These are phyloP conservation scores for Pelodytes ibericus DNA, from an alignment of 2,797 vertebrate species.

Conservation along the genomic window DNA sequence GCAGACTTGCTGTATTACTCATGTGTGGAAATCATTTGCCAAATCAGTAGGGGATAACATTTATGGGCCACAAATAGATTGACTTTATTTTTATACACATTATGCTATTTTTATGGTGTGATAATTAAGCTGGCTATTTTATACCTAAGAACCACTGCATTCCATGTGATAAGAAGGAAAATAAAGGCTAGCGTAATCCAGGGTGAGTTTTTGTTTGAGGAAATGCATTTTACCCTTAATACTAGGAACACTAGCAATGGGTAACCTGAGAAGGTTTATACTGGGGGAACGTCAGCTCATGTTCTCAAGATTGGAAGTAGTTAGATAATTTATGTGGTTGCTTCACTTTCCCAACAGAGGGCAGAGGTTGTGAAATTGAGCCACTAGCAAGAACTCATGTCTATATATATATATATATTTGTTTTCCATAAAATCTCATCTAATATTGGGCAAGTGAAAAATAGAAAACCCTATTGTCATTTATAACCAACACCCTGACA, in stretches of 20 bases:
- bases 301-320: constrained; percentile 42
- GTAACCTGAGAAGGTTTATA: constrained; percentile 36
- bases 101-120: constrained; percentile 32
- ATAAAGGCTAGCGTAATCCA: constrained; percentile 20
- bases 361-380: too few species aligned
- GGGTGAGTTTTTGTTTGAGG: not conserved
- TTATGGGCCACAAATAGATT: constrained; percentile 59
- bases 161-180: not conserved
- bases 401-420: not conserved
- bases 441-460: constrained; percentile 13
- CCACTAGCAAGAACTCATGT: too few species aligned
- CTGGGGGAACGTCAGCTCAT: constrained; percentile 22
- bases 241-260: too few species aligned
- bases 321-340: constrained; percentile 49
- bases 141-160: too few species aligned
- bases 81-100: constrained; percentile 24
- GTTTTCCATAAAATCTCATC: constrained; percentile 5
- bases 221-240: constrained; percentile 9
- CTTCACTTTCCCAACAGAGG: too few species aligned
- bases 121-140: constrained; percentile 34
- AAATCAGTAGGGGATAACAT: constrained; percentile 56
- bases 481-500: not conserved
- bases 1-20: not conserved
- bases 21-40: constrained; percentile 53
- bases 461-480: not conserved